Evolutionary conservation across 2,113 vertebrate species (phyloP).

Genomic region (Eptesicus fuscus): DNA sequence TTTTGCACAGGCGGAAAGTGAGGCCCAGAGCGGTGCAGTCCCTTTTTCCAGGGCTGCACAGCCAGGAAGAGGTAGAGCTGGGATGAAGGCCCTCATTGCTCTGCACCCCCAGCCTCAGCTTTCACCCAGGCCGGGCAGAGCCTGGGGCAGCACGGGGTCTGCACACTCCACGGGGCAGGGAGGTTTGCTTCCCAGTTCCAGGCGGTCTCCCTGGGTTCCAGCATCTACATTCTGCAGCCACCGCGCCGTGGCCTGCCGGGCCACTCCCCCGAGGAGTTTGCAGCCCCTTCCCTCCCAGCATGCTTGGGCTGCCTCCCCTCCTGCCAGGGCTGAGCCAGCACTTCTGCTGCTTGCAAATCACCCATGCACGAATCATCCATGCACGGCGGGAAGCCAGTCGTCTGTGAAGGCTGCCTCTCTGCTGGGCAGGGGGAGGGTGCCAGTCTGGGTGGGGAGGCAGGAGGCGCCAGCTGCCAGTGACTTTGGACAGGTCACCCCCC

Average conservation of each 20-base stretch:
- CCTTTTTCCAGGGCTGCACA: not conserved
- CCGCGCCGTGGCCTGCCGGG: not conserved
- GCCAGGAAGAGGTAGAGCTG: not conserved
- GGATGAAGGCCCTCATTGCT: not conserved
- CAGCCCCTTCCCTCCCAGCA: not conserved
- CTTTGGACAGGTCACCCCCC: not conserved
- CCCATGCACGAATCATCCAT: not conserved
- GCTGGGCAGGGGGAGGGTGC: not conserved
- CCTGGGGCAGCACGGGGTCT: not conserved
- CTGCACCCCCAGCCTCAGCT: not conserved
- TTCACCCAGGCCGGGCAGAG: not conserved
- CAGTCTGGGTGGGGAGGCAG: accelerated
- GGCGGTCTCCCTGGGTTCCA: not conserved
- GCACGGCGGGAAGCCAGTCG: not conserved
- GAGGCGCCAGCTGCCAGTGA: not conserved
- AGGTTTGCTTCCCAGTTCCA: not conserved
- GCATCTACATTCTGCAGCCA: accelerated
- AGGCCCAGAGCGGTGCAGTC: not conserved
- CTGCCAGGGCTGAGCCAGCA: not conserved
- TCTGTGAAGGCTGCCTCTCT: not conserved
- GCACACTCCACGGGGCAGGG: accelerated
- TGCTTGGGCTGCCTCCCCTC: not conserved
- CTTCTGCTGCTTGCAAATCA: not conserved
- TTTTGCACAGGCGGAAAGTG: not conserved
- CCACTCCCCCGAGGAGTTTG: accelerated